phyloP scores from a whole-genome alignment of 2,113 vertebrate species.

The Gymnobelideus leadbeateri region DNA sequence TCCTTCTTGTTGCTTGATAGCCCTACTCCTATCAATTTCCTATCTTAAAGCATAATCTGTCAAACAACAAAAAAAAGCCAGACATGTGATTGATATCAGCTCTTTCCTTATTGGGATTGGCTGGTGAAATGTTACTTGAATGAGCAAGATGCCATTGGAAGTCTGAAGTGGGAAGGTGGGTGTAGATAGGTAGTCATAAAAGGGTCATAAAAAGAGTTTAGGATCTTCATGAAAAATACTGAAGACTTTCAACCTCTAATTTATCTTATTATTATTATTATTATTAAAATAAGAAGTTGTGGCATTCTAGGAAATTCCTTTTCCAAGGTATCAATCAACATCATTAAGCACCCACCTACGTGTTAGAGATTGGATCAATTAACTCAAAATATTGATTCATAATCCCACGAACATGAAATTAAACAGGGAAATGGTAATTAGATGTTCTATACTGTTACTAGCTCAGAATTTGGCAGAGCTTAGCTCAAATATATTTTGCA shows the following conservation, averaged over 20 bases:
- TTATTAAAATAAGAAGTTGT: neutral
- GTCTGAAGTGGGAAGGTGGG: neutral
- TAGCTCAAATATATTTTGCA: neutral
- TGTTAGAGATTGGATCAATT: neutral
- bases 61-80: neutral
- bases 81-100: neutral
- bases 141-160: neutral
- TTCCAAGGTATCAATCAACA: neutral
- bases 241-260: neutral
- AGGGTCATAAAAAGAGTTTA: neutral
- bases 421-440: neutral
- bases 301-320: constrained; percentile 35
- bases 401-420: neutral
- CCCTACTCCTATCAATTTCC: neutral
- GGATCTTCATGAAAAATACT: neutral
- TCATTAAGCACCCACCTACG: neutral
- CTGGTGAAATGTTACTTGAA: neutral
- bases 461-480: constrained; percentile 15
- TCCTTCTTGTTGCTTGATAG: neutral
- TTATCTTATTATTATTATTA: neutral
- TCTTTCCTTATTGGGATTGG: neutral
- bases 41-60: neutral
- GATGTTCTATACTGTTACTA: neutral
- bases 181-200: neutral
- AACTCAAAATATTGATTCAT: neutral